Base-by-base conservation (phyloP, 2,888 invertebrate species). In the Acanthoscelides obtectus region DNA sequence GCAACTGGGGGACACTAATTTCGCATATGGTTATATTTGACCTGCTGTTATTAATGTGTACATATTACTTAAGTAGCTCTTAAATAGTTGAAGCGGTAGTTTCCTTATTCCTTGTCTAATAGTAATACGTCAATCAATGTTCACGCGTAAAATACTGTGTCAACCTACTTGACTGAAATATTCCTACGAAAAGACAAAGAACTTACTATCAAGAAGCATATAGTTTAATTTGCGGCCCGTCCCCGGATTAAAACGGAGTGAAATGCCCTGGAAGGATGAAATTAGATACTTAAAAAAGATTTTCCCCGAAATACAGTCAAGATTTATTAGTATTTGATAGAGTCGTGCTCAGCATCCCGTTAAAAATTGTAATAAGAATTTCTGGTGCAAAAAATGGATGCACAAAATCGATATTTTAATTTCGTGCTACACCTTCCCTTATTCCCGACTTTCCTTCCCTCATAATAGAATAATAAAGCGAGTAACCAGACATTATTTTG, bases 231-330 rank as follows among this genome's bases (percentile, higher is more conserved):
- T 45, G 45, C 12, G 45, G 45, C 8, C 17, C 45, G 45, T 12
- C 45, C 12, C 12, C 17, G 45, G 45, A 45, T 45, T 77, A 77
- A 80, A 67, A 66, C 66, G 22, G 17, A 80, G 80, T 80, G 80
- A 79, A 80, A 80, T 80, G 76, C 78, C 78, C 77, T 80, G 80
- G 79, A 77, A 78, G 77, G 79, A 80, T 79, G 45, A 45, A 79
- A 80, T 80, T 79, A 79, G 78, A 78, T 80, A 80, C 80, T 77
- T 76, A 78, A 77, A 64, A 80, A 79, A 77, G 78, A 77, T 80
- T 78, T 78, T 78, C 74, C 69, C 72, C 72, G 64, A 69, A 72
- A 72, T 72, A 71, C 27, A 71, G 71, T 70, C 72, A 71, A 72
- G 73, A 71, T 76, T 75, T 73, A 75, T 76, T 72, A 72, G 72